Evolutionary conservation across 2,888 invertebrate genomes (phyloP).

Genomic region (Branchellion lobata): DNA sequence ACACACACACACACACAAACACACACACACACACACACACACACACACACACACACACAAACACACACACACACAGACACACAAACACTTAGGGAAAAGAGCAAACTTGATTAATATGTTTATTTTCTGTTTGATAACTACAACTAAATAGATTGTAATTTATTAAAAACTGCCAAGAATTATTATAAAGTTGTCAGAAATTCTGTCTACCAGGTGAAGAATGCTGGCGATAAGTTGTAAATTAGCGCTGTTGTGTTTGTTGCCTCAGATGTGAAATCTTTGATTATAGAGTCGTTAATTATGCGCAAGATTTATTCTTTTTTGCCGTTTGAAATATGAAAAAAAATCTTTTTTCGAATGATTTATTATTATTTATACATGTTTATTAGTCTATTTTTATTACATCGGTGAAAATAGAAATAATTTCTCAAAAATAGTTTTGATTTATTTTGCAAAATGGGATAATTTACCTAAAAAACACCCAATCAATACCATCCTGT

Average conservation of each 20-base stretch:
- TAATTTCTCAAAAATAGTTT: no score
- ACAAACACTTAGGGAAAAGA: no score
- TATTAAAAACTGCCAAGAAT: background rate
- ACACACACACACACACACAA: no score
- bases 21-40: no score
- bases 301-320: background rate
- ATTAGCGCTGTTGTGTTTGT: background rate
- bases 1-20: no score
- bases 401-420: no score
- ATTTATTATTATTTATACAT: no score
- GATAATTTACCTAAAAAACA: no score
- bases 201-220: background rate
- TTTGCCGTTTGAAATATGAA: background rate
- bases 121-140: conserved; percentile 9
- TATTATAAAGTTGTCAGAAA: background rate
- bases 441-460: no score
- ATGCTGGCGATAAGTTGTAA: background rate
- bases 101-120: background rate
- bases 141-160: conserved; percentile 21
- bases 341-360: background rate
- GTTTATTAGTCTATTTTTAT: no score
- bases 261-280: background rate
- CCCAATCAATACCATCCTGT: no score
- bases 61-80: no score
- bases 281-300: background rate